A percentile compares a stretch with the other conserved stretches of the same genome.
Conservation (phyloP, 2,888 invertebrate species). For the Lypha dubia region DNA sequence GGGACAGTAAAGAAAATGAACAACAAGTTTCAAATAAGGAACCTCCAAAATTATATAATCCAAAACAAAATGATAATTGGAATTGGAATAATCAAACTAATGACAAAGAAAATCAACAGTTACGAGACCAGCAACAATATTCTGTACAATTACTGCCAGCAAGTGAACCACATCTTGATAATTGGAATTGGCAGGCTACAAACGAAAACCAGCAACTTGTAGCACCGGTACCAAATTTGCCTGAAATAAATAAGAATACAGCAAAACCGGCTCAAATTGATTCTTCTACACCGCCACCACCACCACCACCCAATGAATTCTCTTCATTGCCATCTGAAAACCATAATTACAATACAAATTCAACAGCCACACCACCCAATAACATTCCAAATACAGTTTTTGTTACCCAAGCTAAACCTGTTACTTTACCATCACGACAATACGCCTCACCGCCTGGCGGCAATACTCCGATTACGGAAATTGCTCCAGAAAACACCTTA, state of each 20-base stretch:
- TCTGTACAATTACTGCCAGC: neutral
- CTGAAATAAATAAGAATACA: slow-evolving; percentile 11
- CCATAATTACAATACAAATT: slow-evolving; percentile 71
- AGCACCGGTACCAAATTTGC: slow-evolving; percentile 21
- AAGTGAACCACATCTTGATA: slow-evolving; percentile 32
- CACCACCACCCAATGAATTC: slow-evolving; percentile 69
- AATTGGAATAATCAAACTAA: slow-evolving; percentile 84
- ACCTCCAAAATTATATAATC: slow-evolving; percentile 18
- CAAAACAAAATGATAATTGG: slow-evolving; percentile 84
- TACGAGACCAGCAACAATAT: slow-evolving; percentile 35
- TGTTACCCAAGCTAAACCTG: slow-evolving; percentile 79
- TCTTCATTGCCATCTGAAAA: slow-evolving; percentile 59
- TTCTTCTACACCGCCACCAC: slow-evolving; percentile 44
- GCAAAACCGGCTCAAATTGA: slow-evolving; percentile 25
- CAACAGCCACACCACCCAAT: slow-evolving; percentile 52
- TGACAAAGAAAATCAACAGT: slow-evolving; percentile 82
- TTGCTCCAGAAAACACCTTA: slow-evolving; percentile 65
- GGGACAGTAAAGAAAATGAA: slow-evolving; percentile 84
- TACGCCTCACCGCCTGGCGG: slow-evolving; percentile 76
- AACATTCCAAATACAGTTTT: slow-evolving; percentile 77
- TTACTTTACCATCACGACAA: slow-evolving; percentile 77
- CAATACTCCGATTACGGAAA: slow-evolving; percentile 67
- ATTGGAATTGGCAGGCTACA: slow-evolving; percentile 52
- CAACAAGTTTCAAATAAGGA: slow-evolving; percentile 33
- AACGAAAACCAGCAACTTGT: slow-evolving; percentile 59